Evolutionary conservation across 1,140 invertebrate genomes (phyloP).

Genomic region (Diorhabda elongata): DNA sequence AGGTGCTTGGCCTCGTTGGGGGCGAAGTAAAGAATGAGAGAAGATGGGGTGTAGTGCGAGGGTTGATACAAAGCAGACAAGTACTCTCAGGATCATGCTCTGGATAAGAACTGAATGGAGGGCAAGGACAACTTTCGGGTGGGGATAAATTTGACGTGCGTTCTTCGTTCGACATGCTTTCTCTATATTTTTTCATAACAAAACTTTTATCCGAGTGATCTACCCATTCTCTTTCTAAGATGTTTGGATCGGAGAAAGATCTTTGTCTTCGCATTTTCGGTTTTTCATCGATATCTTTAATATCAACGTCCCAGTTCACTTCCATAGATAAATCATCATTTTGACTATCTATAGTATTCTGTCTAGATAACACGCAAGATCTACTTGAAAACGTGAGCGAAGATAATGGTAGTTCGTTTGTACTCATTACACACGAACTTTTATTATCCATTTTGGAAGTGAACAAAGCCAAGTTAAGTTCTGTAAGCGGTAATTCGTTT

Average conservation of each 20-base stretch:
- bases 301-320: conserved; percentile 37
- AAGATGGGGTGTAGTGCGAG: conserved; percentile 48
- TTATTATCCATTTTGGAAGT: conserved; percentile 34
- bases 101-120: conserved; percentile 39
- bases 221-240: conserved; percentile 37
- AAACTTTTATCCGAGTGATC: conserved; percentile 29
- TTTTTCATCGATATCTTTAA: conserved; percentile 23
- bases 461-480: conserved; percentile 43
- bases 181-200: conserved; percentile 34
- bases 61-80: conserved; percentile 47
- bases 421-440: conserved; percentile 49
- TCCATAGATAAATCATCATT: conserved; percentile 37
- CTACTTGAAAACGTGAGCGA: conserved; percentile 48
- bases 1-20: conserved; percentile 33
- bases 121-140: conserved; percentile 14
- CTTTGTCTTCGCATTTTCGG: conserved; percentile 28
- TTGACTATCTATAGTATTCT: conserved; percentile 32
- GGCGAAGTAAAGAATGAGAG: conserved; percentile 43
- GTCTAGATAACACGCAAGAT: conserved; percentile 27
- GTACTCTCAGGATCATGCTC: conserved; percentile 46
- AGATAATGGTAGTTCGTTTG: conserved; percentile 58
- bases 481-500: conserved; percentile 50
- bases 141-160: conserved; percentile 20
- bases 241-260: conserved; percentile 46
- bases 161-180: conserved; percentile 22